Evolutionary conservation across 2,113 vertebrate genomes (phyloP), one percentile per base, ranked within the genome.

Genomic region (Laterallus jamaicensis): DNA sequence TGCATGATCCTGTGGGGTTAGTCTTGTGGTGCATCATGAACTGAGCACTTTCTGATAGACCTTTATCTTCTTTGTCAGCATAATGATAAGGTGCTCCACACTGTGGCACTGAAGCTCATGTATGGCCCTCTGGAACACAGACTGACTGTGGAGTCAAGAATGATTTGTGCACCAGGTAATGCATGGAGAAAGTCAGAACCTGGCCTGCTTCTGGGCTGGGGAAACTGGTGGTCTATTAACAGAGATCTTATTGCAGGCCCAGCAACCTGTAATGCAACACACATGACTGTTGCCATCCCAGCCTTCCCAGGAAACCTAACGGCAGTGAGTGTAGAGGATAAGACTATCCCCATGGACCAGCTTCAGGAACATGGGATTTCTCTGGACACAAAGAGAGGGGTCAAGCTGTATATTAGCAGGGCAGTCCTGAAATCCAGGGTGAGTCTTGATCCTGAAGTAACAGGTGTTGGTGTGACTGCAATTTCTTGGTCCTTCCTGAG

Each of bases 101-200:
- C 78, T 7, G 88, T 91, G 39, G 67, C 94, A 24, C 29, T 98
- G 75, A 95, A 94, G 52, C 93, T 98, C 5, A 31, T 0, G 0
- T 94, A 97, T 1, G 86, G 92, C 10, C 63, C 70, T 83, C 86
- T 88, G 31, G 95, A 95, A 25, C 92, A 0, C 0, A 81, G 26
- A 9, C 82, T 92, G 42, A 86, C 63, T 21, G 86, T 91, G 20
- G 87, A 93, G 12, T 92, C 97, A 14, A 93, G 74, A 74, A 92
- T 98, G 94, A 60, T 98, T 42, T 98, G 98, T 91, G 80, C 85
- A 18, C 86, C 94, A 96, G 98, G 98, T 98, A 90, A 97, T 12
- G 4, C 2, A 31, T 5, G 9, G 20, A 18, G 35, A 17, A 32
- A 66, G 2, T 5, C 26, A 63, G 32, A 68, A 37, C 13, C 6